Base-by-base conservation (phyloP, 2,113 vertebrate species). In the Archilochus colubris region DNA sequence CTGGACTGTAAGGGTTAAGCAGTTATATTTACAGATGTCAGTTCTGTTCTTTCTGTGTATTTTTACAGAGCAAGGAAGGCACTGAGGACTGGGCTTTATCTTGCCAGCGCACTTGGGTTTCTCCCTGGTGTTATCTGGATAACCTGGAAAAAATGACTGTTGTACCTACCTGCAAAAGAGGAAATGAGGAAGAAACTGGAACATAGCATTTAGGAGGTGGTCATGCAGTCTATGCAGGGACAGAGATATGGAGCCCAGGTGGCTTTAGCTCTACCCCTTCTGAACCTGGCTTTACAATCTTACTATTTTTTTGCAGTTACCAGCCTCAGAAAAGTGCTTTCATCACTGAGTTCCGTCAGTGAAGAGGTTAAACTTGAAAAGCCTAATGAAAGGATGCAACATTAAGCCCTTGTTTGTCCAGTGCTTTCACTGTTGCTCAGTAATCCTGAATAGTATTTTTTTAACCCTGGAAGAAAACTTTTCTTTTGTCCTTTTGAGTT, bases 391-490 rank as follows among this genome's bases (percentile, higher is more conserved):
- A 92, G 54, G 70, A 69, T 85, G 40, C 70, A 92, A 36, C 17
- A 9, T 78, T 22, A 80, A 81, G 57, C 51, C 50, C 54, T 61
- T 91, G 66, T 92, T 92, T 88, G 62, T 89, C 40, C 53, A 74
- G n/a, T 57, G 31, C 48, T 86, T 73, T 51, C 22, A 19, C 7
- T 89, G 36, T 64, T 85, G 38, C 64, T 95, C 43, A 33, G 28
- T 93, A 91, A 78, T 91, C 68, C 86, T 22, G 18, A 74, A 51
- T 30, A 17, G 16, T 92, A 70, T 91, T 94, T 91, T 81, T 75
- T 89, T 90, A 93, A 93, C 76, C 44, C 43, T 81, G 88, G 21
- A 93, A 85, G 74, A 88, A 95, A 91, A 73, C n/a, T 17, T 93
- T 90, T 86, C 38, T 85, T 85, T 81, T 94, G 62, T 91, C 57